A percentile compares a stretch with the other conserved stretches of the same genome.
Conservation (phyloP, 2,113 vertebrate species). For the Engystomops pustulosus region DNA sequence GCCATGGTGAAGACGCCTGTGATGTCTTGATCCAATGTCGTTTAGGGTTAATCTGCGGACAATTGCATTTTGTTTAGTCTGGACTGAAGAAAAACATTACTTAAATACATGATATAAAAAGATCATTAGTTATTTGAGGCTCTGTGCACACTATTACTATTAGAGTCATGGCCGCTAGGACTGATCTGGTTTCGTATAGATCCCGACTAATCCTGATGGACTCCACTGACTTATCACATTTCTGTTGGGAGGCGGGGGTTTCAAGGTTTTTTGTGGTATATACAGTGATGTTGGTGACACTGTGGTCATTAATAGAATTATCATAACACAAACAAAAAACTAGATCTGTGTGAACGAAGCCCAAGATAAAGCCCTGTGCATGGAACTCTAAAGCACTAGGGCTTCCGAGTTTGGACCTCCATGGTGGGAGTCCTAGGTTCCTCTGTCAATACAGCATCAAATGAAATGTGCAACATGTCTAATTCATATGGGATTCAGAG, state of each 20-base stretch:
- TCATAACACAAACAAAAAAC: background rate
- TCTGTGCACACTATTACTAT: background rate
- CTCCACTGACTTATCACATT: background rate
- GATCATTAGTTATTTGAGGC: slow-evolving; percentile 21
- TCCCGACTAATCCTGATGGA: background rate
- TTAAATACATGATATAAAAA: background rate
- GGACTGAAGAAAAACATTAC: slow-evolving; percentile 16
- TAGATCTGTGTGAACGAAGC: background rate
- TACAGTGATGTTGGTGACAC: background rate
- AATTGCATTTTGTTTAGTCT: slow-evolving; percentile 40
- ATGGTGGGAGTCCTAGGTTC: no score
- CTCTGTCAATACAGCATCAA: no score
- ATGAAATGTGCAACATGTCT: no score
- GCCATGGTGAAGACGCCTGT: slow-evolving; percentile 35
- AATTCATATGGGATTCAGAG: no score
- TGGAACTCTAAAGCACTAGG: background rate
- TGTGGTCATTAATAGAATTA: background rate
- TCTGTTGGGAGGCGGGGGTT: no score
- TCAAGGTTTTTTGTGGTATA: background rate
- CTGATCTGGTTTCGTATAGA: background rate
- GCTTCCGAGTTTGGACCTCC: background rate
- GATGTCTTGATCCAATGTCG: slow-evolving; percentile 13
- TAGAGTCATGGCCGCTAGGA: background rate
- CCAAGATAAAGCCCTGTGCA: background rate
- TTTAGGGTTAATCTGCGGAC: slow-evolving; percentile 44